Percentiles rank a stretch among this genome's conserved stretches.
Evolutionary conservation across 2,113 vertebrate genomes (phyloP).

Genomic region (Prinia subflava): DNA sequence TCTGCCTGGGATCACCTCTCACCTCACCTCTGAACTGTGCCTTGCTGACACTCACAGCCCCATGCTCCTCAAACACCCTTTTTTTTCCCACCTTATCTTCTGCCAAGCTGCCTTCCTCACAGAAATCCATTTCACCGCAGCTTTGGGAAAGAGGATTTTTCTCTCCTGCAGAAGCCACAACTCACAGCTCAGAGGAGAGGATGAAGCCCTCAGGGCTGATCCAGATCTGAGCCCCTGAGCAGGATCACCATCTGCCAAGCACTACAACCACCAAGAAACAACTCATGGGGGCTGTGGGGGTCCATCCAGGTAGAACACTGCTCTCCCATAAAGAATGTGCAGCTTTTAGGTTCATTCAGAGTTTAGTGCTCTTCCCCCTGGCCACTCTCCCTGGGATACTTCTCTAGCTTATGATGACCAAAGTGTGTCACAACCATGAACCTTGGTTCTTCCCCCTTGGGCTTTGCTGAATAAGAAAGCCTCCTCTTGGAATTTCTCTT

Average conservation of each 20-base stretch:
- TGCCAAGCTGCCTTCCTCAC: neutral
- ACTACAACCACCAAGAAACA: neutral
- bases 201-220: neutral
- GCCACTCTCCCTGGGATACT: neutral
- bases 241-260: fast-evolving
- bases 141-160: neutral
- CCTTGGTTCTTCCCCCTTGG: neutral
- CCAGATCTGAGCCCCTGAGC: fast-evolving
- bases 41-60: neutral
- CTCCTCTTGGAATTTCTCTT: too few species aligned
- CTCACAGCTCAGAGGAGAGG: neutral
- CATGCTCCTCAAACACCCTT: neutral
- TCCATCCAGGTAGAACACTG: neutral
- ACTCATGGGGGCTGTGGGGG: neutral
- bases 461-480: too few species aligned
- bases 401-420: neutral
- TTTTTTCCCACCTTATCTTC: neutral
- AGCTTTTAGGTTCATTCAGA: neutral
- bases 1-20: neutral
- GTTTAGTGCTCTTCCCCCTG: neutral
- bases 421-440: neutral
- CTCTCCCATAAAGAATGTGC: neutral
- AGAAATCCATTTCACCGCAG: fast-evolving
- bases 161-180: neutral
- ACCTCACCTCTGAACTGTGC: fast-evolving